Base-by-base conservation (phyloP, 2,797 vertebrate species). In the Notoglanidium macrostoma region DNA sequence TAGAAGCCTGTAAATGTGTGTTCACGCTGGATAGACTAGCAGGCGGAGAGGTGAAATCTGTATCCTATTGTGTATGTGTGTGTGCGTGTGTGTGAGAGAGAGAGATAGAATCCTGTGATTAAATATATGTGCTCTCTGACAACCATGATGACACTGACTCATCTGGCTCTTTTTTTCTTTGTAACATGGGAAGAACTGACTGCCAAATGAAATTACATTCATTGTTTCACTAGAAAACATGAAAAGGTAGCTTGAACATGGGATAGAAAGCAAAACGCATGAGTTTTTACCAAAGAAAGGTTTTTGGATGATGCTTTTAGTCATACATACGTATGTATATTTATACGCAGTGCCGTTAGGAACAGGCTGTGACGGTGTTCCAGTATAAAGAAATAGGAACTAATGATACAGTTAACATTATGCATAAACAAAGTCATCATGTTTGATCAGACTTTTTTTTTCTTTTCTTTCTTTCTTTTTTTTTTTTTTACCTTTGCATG, bases 1-100 rank as follows among this genome's bases (percentile, higher is more conserved):
- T 88, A 88, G 87, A 85, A 86, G 72, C 57, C 65, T 77, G 61
- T 86, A 83, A 88, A 59, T 86, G 72, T 83, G 87, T 77, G 81
- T 76, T 85, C 84, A 77, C 87, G 82, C 63, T 88, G 70, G 70
- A n/a, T 83, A 76, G 44, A 78, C 72, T 67, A 49, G 74, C 72
- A 70, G 44, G 73, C 40, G 54, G 70, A 70, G 59, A 29, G 54
- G 78, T 77, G 86, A 87, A 63, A 35, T 40, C 44, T 0, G 15
- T 78, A 59, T 88, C 49, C 65, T 88, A 19, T 84, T 84, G 80
- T 86, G 84, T 1, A 65, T 59, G 74, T 49, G 49, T 10, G 0
- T 49, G 49, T 7, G 46, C 10, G 49, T 49, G 49, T 1, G 49
- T 0, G 49, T 8, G 55, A 35, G 19, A 78, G n/a, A 77, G n/a